Base-by-base conservation (phyloP, 2,888 invertebrate species). In the Drosophila prolongata region DNA sequence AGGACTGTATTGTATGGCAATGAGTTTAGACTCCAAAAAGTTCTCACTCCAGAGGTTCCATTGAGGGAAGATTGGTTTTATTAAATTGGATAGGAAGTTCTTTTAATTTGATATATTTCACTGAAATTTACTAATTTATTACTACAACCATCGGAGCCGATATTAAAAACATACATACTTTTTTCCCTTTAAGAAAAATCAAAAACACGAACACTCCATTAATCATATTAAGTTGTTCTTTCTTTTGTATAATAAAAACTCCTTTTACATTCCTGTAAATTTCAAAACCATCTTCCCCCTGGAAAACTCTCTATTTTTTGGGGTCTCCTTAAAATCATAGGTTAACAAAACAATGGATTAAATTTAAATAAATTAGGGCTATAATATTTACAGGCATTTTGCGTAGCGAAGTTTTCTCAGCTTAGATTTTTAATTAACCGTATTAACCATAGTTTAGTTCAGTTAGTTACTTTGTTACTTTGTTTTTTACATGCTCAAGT, bases 321-420 rank as follows among this genome's bases (percentile, higher is more conserved):
- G 13, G 35, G 50, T 13, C n/a, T 43, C n/a, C 27, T 40, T 62
- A 47, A 47, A 61, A 62, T 38, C 42, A 60, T 49, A 62, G 42
- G 42, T 59, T 59, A 59, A 59, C 59, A 54, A 59, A 62, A 59
- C 47, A 62, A 59, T 49, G 35, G n/a, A 46, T 24, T 44, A 71
- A 14, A 53, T 40, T 57, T 30, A 58, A 52, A 65, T 57, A 60
- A 47, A 66, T 37, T 72, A 67, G 47, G 53, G 75, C 78, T 82
- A 77, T 67, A 78, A 73, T 86, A 83, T 83, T 74, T 83, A 83
- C 82, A 83, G 84, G 87, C 87, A 79, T 79, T 80, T 86, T 79
- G 84, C 83, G 76, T 86, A 83, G 82, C 83, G 77, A 82, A 82
- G 86, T 80, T 75, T 62, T 56, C 44, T 59, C 50, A 34, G 43